Evolutionary conservation across 2,113 vertebrate genomes (phyloP), one percentile per base, ranked within the genome.

Genomic region (Fulmarus glacialis): DNA sequence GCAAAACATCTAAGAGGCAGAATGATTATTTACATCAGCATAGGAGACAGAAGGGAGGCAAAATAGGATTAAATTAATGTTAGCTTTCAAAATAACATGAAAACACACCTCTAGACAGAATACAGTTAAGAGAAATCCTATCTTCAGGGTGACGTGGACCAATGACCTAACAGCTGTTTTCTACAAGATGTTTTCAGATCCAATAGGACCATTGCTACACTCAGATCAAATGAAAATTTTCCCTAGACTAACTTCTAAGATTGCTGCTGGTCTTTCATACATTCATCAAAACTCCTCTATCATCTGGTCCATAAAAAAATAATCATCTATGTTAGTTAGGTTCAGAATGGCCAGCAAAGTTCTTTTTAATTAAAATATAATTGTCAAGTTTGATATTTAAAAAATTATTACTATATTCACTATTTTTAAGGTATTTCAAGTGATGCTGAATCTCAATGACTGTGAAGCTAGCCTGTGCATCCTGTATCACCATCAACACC

Each of bases 31-130:
- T 78, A 58, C 62, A 93, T 55, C 18, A 89, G 55, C 14, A 62
- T 8, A 26, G 12, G 34, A 90, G 50, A 53, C 4, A 1, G 23
- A 86, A 75, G 77, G 58, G 40, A 73, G 29, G 66, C 34, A 79
- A 95, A 93, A 83, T 20, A 74, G 15, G 20, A n/a, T 86, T 82
- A 94, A 94, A 82, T 82, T 83, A 78, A 71, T 56, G 43, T 52
- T 84, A 90, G n/a, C 47, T 92, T 91, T 92, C 67, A 81, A 90
- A 90, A 81, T 48, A 81, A 75, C 32, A 74, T 52, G 50, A 92
- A 95, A 89, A 63, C 22, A 62, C 15, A 55, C 45, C 34, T 71
- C 95, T 78, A 72, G 64, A 83, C 34, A 87, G 43, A 84, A 92
- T 52, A 80, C 10, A 74, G 55, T 53, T 87, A 90, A 78, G 17